Conservation (phyloP, 2,797 vertebrate species). For the Epinephelus malabaricus region DNA sequence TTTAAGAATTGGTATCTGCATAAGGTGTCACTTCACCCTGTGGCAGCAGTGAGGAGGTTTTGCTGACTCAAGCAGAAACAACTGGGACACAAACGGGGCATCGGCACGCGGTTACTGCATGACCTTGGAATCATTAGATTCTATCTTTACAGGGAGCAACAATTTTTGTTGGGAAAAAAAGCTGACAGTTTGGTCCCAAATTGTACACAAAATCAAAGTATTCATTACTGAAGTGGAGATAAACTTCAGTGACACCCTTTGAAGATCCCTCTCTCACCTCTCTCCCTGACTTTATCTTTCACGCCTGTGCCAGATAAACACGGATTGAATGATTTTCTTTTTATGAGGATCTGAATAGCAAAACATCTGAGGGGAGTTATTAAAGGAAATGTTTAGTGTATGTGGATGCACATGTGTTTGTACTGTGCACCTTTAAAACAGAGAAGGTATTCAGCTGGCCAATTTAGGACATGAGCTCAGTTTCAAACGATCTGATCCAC, state of each 20-base stretch:
- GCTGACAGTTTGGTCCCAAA: not conserved
- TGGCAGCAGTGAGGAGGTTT: not conserved
- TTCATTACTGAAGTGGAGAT: slow-evolving; percentile 26
- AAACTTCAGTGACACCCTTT: slow-evolving; percentile 67
- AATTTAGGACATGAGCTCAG: slow-evolving; percentile 12
- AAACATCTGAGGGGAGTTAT: slow-evolving; percentile 12
- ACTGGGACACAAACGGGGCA: not conserved
- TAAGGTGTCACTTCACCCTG: not conserved
- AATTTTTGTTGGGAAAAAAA: not conserved
- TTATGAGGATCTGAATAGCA: slow-evolving; percentile 14
- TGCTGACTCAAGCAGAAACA: not conserved
- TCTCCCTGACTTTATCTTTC: slow-evolving; percentile 51
- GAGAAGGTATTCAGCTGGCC: not conserved
- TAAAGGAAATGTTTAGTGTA: slow-evolving; percentile 4
- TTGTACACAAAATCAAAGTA: not conserved
- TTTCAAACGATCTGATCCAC: slow-evolving; percentile 25
- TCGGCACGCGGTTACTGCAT: not conserved
- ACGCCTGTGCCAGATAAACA: slow-evolving; percentile 43
- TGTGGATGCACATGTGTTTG: slow-evolving; percentile 5
- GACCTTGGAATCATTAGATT: not conserved
- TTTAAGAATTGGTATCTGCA: not conserved
- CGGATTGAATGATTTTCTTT: slow-evolving; percentile 44
- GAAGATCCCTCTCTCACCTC: slow-evolving; percentile 56
- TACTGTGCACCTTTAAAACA: not conserved
- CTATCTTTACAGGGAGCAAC: not conserved